phyloP scores from a whole-genome alignment of 2,888 invertebrate species.

The Drosophila meridionalis region DNA sequence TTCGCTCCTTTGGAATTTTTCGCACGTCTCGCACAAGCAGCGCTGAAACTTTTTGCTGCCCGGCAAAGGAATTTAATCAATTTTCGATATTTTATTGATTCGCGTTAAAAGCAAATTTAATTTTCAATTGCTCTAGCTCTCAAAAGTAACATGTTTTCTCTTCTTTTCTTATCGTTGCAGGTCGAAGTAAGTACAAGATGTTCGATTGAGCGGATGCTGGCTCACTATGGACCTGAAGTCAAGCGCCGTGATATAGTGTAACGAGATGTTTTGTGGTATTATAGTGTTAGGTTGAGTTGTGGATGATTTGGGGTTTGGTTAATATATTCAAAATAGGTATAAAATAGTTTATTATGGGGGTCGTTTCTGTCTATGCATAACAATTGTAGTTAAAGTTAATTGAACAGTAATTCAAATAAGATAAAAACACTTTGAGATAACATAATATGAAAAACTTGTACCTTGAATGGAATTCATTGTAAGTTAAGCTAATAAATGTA shows the following conservation, averaged over 20 bases:
- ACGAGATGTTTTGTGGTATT: background rate
- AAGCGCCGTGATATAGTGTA: background rate
- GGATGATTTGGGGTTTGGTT: no score
- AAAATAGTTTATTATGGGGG: background rate
- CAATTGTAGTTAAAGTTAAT: background rate
- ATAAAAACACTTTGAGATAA: background rate
- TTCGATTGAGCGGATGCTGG: background rate
- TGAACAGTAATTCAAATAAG: background rate
- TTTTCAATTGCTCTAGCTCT: conserved; percentile 52
- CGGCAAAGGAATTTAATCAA: conserved; percentile 80
- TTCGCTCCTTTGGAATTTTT: conserved; percentile 53
- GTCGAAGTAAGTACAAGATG: conserved; percentile 84
- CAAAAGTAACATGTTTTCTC: conserved; percentile 24
- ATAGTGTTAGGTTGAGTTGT: background rate
- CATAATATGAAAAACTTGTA: no score
- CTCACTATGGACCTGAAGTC: background rate
- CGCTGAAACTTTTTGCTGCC: conserved; percentile 52
- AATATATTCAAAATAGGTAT: background rate
- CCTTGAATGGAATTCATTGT: no score
- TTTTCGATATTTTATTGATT: conserved; percentile 83
- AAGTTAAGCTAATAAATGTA: background rate
- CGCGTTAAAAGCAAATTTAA: conserved; percentile 77
- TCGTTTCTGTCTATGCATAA: background rate
- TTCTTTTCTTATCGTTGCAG: conserved; percentile 79
- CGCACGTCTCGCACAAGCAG: conserved; percentile 58